These are phyloP conservation scores for Actenoides lindsayi DNA, from an alignment of 2,113 vertebrate species.

Conservation along the genomic window DNA sequence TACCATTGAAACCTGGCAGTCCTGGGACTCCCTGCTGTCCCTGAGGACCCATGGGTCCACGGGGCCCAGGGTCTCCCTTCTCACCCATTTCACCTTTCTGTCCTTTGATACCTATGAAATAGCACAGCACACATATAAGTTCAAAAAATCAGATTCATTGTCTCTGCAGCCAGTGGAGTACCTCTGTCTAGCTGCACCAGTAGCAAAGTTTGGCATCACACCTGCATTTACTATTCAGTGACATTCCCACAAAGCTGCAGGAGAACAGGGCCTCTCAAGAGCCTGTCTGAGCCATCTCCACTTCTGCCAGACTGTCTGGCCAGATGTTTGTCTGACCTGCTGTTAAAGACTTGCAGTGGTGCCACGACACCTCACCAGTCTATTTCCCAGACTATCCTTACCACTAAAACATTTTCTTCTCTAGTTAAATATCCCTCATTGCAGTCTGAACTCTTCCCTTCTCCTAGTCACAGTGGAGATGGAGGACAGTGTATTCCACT, in stretches of 20 bases:
- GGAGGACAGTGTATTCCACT: not conserved
- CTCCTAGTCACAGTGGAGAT: not conserved
- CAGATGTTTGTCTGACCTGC: not conserved
- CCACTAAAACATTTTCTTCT: not conserved
- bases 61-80: slow-evolving; percentile 54
- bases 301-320: not conserved
- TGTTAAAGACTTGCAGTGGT: not conserved
- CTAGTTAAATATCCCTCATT: not conserved
- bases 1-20: slow-evolving; percentile 46
- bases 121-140: not conserved
- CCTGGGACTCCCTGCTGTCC: slow-evolving; percentile 59
- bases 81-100: slow-evolving; percentile 55
- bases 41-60: slow-evolving; percentile 8
- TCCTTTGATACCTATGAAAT: slow-evolving; percentile 47
- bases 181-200: not conserved
- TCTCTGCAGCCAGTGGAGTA: not conserved
- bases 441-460: not conserved
- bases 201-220: not conserved
- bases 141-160: not conserved
- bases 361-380: not conserved
- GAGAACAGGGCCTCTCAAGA: not conserved
- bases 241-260: not conserved
- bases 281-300: not conserved
- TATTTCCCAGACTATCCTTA: not conserved
- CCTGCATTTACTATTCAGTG: not conserved